phyloP scores from a whole-genome alignment of 2,113 vertebrate species.

The Melanotaenia duboulayi region DNA sequence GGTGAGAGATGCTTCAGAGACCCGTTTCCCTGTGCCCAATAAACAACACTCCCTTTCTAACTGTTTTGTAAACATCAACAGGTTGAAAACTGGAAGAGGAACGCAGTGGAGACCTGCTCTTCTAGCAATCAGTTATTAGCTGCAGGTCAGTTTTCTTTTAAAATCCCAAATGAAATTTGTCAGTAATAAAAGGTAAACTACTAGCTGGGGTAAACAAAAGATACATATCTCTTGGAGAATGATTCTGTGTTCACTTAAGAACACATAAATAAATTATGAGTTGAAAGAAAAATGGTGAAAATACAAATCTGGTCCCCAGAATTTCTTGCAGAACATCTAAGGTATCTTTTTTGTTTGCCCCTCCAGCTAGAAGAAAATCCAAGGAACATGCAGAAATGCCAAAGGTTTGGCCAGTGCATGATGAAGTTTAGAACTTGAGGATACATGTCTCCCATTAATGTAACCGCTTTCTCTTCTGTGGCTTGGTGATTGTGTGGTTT shows the following conservation, averaged over 20 bases:
- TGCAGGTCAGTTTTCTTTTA: slow-evolving; percentile 82
- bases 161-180: slow-evolving; percentile 11
- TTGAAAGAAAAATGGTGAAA: not conserved
- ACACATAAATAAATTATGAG: slow-evolving; percentile 24
- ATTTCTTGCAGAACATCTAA: slow-evolving; percentile 66
- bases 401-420: slow-evolving; percentile 80
- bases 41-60: not conserved
- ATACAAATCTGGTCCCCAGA: slow-evolving; percentile 26
- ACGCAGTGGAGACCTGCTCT: slow-evolving; percentile 88
- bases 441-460: slow-evolving; percentile 47
- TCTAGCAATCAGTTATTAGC: slow-evolving; percentile 87
- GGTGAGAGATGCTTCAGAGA: slow-evolving; percentile 72
- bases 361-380: slow-evolving; percentile 82
- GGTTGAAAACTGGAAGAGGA: slow-evolving; percentile 89
- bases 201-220: slow-evolving; percentile 83
- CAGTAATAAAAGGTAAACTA: slow-evolving; percentile 22
- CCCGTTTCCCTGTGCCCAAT: not conserved
- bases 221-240: slow-evolving; percentile 54
- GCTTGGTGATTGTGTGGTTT: slow-evolving; percentile 42
- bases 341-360: slow-evolving; percentile 85
- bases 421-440: slow-evolving; percentile 77
- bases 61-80: slow-evolving; percentile 57
- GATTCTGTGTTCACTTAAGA: slow-evolving; percentile 13
- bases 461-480: slow-evolving; percentile 1
- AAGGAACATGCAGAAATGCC: slow-evolving; percentile 81